A percentile compares a stretch with the other conserved stretches of the same genome.
These are phyloP conservation scores for Hippoglossus hippoglossus DNA, from an alignment of 2,797 vertebrate genomes.

Conservation along the genomic window DNA sequence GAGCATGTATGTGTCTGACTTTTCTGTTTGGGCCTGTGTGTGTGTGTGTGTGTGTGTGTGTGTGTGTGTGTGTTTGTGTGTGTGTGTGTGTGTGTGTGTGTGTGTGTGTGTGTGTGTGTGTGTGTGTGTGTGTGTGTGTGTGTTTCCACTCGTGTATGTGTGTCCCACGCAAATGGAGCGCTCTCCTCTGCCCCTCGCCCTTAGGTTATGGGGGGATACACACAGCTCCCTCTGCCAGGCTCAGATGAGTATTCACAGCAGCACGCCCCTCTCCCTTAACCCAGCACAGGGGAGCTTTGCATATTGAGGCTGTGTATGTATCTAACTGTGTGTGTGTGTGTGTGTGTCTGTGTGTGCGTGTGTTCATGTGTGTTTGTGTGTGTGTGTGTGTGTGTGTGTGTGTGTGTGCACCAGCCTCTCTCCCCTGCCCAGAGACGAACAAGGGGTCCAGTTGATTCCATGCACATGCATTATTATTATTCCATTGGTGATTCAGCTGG, in stretches of 20 bases:
- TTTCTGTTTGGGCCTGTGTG: conserved; percentile 60
- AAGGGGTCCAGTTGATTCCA: conserved; percentile 72
- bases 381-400: conserved; percentile 27
- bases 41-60: conserved; percentile 70
- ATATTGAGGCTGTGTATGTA: conserved; percentile 75
- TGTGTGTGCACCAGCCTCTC: conserved; percentile 24
- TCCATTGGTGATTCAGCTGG: conserved; percentile 67
- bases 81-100: too few species aligned
- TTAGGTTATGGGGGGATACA: conserved; percentile 80
- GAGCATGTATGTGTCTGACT: conserved; percentile 59
- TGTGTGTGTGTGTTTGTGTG: conserved; percentile 68
- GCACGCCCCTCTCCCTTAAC: conserved; percentile 79
- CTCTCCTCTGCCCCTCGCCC: conserved; percentile 74
- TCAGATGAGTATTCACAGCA: conserved; percentile 84
- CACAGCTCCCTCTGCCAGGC: conserved; percentile 76
- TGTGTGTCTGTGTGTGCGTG: conserved; percentile 40
- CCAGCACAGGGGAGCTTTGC: conserved; percentile 82
- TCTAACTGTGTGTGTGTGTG: conserved; percentile 1
- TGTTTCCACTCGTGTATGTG: conserved; percentile 69
- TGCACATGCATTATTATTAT: conserved; percentile 74
- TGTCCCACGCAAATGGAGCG: conserved; percentile 71
- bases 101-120: too few species aligned
- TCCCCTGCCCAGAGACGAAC: conserved; percentile 63
- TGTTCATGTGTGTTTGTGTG: neutral
- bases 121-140: conserved; percentile 45